These are phyloP conservation scores for Gasterosteus nipponicus DNA, from an alignment of 2,113 vertebrate genomes.

Conservation along the genomic window DNA sequence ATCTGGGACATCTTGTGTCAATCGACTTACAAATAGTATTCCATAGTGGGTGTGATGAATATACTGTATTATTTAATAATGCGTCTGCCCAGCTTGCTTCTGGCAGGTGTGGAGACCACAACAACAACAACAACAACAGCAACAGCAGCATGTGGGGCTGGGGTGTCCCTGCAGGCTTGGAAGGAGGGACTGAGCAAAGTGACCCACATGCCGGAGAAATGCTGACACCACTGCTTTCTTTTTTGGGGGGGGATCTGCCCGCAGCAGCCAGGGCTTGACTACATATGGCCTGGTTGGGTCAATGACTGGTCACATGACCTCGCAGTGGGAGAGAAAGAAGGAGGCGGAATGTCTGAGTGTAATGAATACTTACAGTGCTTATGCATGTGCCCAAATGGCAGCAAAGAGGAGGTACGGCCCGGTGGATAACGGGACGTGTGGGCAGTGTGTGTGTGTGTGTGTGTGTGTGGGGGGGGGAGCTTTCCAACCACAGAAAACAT, in stretches of 20 bases:
- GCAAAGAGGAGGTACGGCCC: conserved; percentile 32
- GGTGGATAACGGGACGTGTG: conserved; percentile 53
- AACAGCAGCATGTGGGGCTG: conserved; percentile 28
- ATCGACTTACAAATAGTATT: neutral
- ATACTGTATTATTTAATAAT: neutral
- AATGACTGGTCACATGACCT: conserved; percentile 57
- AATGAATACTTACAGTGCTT: conserved; percentile 65
- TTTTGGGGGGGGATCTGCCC: neutral
- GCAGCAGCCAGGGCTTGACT: conserved; percentile 47
- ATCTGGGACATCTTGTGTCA: conserved; percentile 1
- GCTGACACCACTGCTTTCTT: conserved; percentile 59
- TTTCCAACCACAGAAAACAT: conserved; percentile 24
- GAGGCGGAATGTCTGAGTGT: conserved; percentile 56
- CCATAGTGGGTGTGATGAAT: neutral
- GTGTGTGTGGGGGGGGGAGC: neutral
- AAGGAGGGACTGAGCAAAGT: conserved; percentile 31
- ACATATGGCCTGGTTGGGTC: conserved; percentile 73
- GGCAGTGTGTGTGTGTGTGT: too few species aligned
- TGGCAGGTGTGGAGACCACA: conserved; percentile 7
- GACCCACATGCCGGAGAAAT: conserved; percentile 57
- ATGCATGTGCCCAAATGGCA: conserved; percentile 24
- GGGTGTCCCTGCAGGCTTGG: conserved; percentile 36
- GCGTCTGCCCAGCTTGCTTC: neutral
- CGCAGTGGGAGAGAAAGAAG: conserved; percentile 29
- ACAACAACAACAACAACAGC: neutral